Base-by-base conservation (phyloP, 2,113 vertebrate species). In the Procavia capensis region DNA sequence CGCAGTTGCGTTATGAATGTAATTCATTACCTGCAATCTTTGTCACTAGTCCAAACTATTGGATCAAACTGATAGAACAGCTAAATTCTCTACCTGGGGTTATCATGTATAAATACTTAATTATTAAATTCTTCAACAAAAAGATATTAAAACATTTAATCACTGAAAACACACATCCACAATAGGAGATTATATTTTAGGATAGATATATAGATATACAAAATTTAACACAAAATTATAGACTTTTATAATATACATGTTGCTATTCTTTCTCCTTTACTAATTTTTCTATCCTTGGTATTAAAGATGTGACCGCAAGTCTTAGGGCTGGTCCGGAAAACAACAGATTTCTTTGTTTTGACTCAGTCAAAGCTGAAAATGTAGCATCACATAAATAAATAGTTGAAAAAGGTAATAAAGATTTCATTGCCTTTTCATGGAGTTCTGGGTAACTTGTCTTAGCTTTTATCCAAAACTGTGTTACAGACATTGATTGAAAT, bases 241-340 rank as follows among this genome's bases (percentile, higher is more conserved):
- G 85, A 92, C 84, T 95, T 68, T 95, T 43, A 88, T 90, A 11
- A 90, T 68, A 85, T 59, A 20, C 5, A 89, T 22, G 17, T 87
- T 61, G 66, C 75, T 96, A 96, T 80, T 97, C 93, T 86, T 97
- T 97, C 43, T 97, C 97, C 70, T 96, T 96, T 57, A 95, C 93
- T 76, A 97, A 92, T 79, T 97, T 97, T 89, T 97, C 97, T 96
- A 97, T 97, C 84, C 97, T 96, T 80, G 97, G 97, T 89, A 97
- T 95, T 93, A 97, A 95, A 72, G 97, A 97, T 39, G 97, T 97
- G 68, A 97, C 91, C 66, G 97, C 96, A 88, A 97, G 97, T 96
- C 97, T 93, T 54, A 97, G 75, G 20, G 91, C 85, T 80, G 96
- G 64, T 36, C 91, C 94, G 86, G 83, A 96, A 95, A 47, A 70